Conservation (phyloP, 2,888 invertebrate genomes). For the Oscheius myriophilus region DNA sequence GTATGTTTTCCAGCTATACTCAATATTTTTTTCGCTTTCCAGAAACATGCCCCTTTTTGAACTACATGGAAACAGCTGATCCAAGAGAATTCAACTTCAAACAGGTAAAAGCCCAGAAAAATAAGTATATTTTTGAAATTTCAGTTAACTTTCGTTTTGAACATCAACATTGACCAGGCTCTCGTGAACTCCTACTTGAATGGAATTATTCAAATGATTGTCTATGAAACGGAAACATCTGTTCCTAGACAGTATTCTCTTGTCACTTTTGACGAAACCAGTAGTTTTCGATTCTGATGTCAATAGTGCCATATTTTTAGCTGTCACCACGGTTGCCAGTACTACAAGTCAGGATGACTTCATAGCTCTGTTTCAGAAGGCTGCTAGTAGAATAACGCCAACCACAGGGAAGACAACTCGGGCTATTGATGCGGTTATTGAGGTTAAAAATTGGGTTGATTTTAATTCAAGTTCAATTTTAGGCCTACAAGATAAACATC, state of each 20-base stretch:
- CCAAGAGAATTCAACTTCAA: slow-evolving; percentile 39
- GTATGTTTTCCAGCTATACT: slow-evolving; percentile 22
- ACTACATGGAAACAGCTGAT: slow-evolving; percentile 48
- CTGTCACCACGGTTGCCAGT: not conserved
- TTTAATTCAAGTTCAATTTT: not conserved
- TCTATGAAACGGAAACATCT: slow-evolving; percentile 15
- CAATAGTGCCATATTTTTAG: too few relatives aligned
- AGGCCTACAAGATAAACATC: slow-evolving; percentile 21
- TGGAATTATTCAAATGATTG: slow-evolving; percentile 33
- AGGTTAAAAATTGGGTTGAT: not conserved
- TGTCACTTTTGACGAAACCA: slow-evolving; percentile 45
- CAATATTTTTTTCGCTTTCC: too few relatives aligned
- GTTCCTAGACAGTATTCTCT: slow-evolving; percentile 43
- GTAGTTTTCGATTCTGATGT: slow-evolving; percentile 1
- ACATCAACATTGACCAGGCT: slow-evolving; percentile 43
- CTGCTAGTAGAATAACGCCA: not conserved
- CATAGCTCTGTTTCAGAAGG: not conserved
- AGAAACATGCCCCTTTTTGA: slow-evolving; percentile 39
- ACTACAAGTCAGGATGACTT: slow-evolving; percentile 3
- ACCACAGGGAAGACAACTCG: not conserved
- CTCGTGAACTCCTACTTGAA: slow-evolving; percentile 34
- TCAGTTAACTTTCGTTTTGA: slow-evolving; percentile 44
- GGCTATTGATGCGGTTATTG: slow-evolving; percentile 7
- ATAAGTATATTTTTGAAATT: not conserved
- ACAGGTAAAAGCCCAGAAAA: slow-evolving; percentile 31